These are phyloP conservation scores for Harpalus rufipes DNA, from an alignment of 2,888 invertebrate genomes.

Conservation along the genomic window DNA sequence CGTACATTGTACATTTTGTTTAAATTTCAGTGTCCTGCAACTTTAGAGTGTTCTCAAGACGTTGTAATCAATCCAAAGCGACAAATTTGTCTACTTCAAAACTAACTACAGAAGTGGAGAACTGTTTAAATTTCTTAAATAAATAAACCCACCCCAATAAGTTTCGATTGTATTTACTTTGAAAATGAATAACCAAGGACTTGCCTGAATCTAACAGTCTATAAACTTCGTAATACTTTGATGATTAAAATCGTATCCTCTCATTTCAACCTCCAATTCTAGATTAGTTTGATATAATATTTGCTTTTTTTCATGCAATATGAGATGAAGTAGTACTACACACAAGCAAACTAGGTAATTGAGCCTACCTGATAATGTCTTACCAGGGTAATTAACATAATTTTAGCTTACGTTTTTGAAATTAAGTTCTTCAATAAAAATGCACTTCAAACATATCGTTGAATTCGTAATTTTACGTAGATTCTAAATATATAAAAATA, in stretches of 20 bases:
- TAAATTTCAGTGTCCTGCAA: background rate
- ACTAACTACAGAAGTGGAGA: constrained; percentile 23
- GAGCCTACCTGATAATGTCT: too few relatives aligned
- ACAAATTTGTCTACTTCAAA: constrained; percentile 9
- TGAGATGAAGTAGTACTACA: background rate
- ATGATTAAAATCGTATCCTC: constrained; percentile 23
- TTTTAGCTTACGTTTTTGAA: too few relatives aligned
- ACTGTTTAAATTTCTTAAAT: constrained; percentile 27
- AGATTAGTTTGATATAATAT: constrained; percentile 25
- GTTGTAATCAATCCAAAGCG: constrained; percentile 28
- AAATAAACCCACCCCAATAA: constrained; percentile 34
- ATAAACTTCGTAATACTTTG: constrained; percentile 39
- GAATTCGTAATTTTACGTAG: too few relatives aligned
- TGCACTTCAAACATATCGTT: too few relatives aligned
- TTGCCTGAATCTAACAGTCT: background rate
- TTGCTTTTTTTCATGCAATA: constrained; percentile 2
- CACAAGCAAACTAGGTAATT: background rate
- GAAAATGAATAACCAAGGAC: constrained; percentile 29
- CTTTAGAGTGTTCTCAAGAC: constrained; percentile 2
- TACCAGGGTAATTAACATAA: too few relatives aligned
- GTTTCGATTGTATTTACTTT: constrained; percentile 43
- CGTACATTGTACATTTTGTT: too few relatives aligned
- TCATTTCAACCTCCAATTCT: background rate
- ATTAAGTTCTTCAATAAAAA: too few relatives aligned
- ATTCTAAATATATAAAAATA: too few relatives aligned